phyloP scores from a whole-genome alignment of 2,113 vertebrate genomes.

The Nothoprocta pentlandii region DNA sequence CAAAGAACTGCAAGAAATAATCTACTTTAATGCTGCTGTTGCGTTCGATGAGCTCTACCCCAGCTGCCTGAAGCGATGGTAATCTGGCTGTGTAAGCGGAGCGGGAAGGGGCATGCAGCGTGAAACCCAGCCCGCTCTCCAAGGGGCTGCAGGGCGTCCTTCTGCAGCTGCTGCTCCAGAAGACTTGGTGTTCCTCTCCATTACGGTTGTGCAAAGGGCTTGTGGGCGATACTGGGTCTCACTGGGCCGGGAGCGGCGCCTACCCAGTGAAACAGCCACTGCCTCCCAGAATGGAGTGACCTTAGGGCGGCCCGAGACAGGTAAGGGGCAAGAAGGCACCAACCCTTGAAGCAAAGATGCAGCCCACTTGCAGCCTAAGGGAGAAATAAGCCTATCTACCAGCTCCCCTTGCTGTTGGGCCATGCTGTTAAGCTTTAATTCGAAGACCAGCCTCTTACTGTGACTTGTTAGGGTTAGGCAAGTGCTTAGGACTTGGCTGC shows the following conservation, averaged over 20 bases:
- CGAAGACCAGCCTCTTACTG: neutral
- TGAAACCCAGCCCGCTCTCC: neutral
- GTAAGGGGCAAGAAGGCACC: neutral
- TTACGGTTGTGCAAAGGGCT: fast-evolving
- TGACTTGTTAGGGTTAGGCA: neutral
- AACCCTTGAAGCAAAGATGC: fast-evolving
- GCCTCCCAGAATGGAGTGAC: neutral
- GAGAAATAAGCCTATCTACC: fast-evolving
- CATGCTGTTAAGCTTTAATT: fast-evolving
- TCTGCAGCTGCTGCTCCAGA: neutral
- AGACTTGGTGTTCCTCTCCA: fast-evolving
- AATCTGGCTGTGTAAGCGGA: neutral
- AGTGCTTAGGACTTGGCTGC: fast-evolving
- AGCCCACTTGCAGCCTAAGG: neutral
- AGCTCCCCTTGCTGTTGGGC: fast-evolving
- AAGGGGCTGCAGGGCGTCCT: neutral
- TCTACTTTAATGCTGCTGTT: fast-evolving
- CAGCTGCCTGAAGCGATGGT: neutral
- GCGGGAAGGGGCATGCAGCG: fast-evolving
- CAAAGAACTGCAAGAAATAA: neutral
- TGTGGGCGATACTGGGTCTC: fast-evolving
- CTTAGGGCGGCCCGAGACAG: neutral
- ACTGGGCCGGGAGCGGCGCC: fast-evolving
- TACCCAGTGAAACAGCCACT: fast-evolving
- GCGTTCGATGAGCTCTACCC: neutral